Conservation (phyloP, 2,113 vertebrate genomes). For the Xiphophorus maculatus region DNA sequence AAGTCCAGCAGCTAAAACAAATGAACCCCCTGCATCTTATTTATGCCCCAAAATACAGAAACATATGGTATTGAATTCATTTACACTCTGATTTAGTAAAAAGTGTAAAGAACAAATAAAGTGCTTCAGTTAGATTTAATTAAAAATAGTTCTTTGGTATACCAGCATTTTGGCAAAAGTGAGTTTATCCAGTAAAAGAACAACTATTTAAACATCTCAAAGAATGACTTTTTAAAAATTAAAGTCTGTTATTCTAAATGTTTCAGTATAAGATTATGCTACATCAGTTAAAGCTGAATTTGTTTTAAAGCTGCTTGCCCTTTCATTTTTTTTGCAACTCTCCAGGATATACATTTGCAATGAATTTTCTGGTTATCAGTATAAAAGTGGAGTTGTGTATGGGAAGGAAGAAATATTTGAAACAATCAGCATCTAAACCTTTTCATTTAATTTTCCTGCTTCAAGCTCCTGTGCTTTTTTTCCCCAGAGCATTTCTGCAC, state of each 20-base stretch:
- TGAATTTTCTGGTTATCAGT: not conserved
- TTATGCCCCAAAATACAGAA: no score
- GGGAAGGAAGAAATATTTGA: not conserved
- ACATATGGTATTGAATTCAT: no score
- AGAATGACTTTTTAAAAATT: no score
- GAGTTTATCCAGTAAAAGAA: no score
- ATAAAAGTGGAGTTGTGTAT: not conserved
- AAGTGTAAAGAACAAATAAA: no score
- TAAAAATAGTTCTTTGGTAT: no score
- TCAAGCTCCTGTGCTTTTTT: slow-evolving; percentile 24
- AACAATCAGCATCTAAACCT: not conserved
- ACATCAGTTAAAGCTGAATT: not conserved
- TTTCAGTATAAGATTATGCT: slow-evolving; percentile 1
- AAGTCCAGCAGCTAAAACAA: not conserved
- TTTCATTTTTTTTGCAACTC: not conserved
- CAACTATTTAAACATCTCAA: no score
- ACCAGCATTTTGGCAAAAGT: no score
- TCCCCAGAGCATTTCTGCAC: slow-evolving; percentile 23
- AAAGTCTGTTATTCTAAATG: not conserved
- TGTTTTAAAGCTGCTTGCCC: not conserved
- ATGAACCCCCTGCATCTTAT: not conserved
- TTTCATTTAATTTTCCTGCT: slow-evolving; percentile 42
- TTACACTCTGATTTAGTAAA: no score
- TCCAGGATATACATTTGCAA: not conserved
- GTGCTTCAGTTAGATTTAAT: no score